Evolutionary conservation across 1,140 invertebrate species (phyloP).

Genomic region (Odontomachus brunneus): DNA sequence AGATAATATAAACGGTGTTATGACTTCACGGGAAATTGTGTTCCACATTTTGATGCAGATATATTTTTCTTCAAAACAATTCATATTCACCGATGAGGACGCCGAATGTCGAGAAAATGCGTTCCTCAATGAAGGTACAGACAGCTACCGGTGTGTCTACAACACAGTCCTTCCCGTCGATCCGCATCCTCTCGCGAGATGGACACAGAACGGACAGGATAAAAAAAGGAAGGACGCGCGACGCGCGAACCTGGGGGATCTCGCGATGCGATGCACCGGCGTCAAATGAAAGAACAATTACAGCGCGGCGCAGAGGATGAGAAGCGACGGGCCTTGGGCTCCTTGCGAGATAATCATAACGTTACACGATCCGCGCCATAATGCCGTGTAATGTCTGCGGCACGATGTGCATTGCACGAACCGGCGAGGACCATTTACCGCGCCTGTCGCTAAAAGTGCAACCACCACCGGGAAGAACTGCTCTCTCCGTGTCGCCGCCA

Average conservation of each 20-base stretch:
- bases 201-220: conserved; percentile 16
- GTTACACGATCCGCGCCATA: conserved; percentile 80
- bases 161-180: not conserved
- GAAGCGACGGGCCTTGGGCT: conserved; percentile 81
- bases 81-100: too few relatives aligned
- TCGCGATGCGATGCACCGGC: conserved; percentile 33
- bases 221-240: conserved; percentile 25
- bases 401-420: conserved; percentile 77
- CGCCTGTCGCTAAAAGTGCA: conserved; percentile 51
- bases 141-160: too few relatives aligned
- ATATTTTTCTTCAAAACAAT: too few relatives aligned
- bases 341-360: conserved; percentile 82
- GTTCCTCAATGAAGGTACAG: too few relatives aligned
- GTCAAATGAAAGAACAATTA: conserved; percentile 79
- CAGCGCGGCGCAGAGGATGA: conserved; percentile 71
- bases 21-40: too few relatives aligned
- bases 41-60: too few relatives aligned
- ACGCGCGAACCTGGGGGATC: not conserved
- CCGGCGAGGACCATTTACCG: conserved; percentile 61
- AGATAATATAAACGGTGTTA: too few relatives aligned
- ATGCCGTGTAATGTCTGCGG: conserved; percentile 78
- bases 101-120: too few relatives aligned
- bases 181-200: not conserved
- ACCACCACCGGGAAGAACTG: conserved; percentile 6
- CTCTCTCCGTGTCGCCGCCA: conserved; percentile 14